Evolutionary conservation across 1,140 invertebrate species (phyloP).

Genomic region (Drosophila erecta): DNA sequence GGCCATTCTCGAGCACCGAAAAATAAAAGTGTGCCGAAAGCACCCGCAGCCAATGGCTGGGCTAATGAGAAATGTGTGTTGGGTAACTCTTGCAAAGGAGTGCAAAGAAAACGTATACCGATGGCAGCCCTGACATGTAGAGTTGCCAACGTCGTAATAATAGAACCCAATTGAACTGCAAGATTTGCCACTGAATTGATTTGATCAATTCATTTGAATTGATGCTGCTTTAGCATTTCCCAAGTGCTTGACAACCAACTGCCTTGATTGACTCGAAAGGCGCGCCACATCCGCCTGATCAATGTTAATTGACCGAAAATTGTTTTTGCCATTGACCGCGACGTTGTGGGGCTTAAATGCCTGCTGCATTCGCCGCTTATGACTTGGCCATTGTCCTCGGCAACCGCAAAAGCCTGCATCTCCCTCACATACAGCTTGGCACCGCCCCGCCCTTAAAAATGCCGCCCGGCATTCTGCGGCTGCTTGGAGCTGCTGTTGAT

Average conservation of each 20-base stretch:
- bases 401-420: constrained; percentile 9
- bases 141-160: neutral
- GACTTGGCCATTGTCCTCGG: constrained; percentile 51
- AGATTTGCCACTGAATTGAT: no score
- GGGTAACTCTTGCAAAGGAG: neutral
- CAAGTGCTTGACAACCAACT: neutral
- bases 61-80: constrained; percentile 41
- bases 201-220: no score
- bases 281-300: constrained; percentile 33
- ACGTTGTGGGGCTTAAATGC: constrained; percentile 16
- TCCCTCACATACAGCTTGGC: neutral
- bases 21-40: constrained; percentile 11
- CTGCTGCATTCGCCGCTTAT: constrained; percentile 31
- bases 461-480: constrained; percentile 23
- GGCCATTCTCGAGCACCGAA: constrained; percentile 6
- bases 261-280: constrained; percentile 7
- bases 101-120: neutral
- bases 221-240: neutral
- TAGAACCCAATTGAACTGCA: no score
- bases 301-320: constrained; percentile 43
- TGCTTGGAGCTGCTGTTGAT: constrained; percentile 11
- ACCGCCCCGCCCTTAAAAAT: neutral
- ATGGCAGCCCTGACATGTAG: constrained; percentile 7
- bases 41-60: constrained; percentile 20
- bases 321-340: constrained; percentile 31